phyloP scores from a whole-genome alignment of 2,113 vertebrate genomes.

The Chloebia gouldiae region DNA sequence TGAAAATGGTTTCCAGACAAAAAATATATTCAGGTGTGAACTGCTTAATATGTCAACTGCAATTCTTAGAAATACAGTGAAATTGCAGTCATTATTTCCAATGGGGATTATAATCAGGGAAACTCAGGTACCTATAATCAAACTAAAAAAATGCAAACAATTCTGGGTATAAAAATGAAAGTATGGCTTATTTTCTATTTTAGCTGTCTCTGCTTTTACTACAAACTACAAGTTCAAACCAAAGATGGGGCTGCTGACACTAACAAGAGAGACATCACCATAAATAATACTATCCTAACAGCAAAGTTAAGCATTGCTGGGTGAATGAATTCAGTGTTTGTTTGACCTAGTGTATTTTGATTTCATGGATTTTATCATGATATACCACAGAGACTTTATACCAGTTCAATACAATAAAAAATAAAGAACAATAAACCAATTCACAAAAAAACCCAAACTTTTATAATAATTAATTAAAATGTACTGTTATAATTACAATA shows the following conservation, averaged over 20 bases:
- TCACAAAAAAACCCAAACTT: neutral
- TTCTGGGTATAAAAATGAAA: neutral
- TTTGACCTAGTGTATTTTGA: neutral
- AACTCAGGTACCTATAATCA: neutral
- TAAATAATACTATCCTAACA: neutral
- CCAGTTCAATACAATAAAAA: neutral
- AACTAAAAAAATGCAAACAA: neutral
- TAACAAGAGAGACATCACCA: neutral
- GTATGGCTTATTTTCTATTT: neutral
- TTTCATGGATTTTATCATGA: neutral
- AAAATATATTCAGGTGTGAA: neutral
- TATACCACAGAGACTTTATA: neutral
- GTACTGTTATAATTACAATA: neutral
- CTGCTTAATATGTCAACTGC: neutral
- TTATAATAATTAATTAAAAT: neutral
- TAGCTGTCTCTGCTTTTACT: neutral
- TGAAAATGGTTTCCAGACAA: neutral
- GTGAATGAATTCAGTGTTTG: neutral
- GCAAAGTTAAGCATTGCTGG: neutral
- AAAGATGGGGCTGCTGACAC: neutral
- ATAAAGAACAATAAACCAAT: neutral
- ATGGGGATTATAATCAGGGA: neutral
- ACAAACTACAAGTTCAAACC: neutral
- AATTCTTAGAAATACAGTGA: neutral
- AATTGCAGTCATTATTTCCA: neutral